Evolutionary conservation across 1,140 invertebrate genomes (phyloP).

Genomic region (Dendroctonus valens): DNA sequence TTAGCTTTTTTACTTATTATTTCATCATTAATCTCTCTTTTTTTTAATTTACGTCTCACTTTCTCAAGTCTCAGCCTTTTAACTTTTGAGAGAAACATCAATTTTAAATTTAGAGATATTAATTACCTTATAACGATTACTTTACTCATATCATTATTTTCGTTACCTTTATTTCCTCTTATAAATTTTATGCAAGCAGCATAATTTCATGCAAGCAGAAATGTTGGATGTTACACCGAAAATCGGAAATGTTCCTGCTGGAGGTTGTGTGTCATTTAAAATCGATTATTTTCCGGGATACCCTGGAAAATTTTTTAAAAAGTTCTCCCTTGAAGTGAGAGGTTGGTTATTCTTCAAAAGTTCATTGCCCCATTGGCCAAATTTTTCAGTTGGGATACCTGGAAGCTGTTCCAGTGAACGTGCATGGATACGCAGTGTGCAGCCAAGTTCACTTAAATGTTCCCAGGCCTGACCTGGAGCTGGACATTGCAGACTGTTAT

Average conservation of each 20-base stretch:
- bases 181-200: too few species aligned
- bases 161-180: too few species aligned
- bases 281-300: constrained; percentile 43
- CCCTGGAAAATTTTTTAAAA: constrained; percentile 41
- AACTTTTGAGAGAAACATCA: too few species aligned
- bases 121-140: too few species aligned
- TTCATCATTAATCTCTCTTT: too few species aligned
- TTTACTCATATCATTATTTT: too few species aligned
- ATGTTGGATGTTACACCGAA: constrained; percentile 42
- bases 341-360: not conserved
- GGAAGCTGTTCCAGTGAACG: constrained; percentile 42
- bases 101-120: too few species aligned
- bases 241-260: constrained; percentile 39
- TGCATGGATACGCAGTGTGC: constrained; percentile 48
- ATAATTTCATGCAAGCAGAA: constrained; percentile 18
- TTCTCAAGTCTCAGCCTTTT: too few species aligned
- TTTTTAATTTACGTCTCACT: too few species aligned
- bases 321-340: constrained; percentile 38
- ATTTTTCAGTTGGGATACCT: constrained; percentile 45
- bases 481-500: constrained; percentile 40
- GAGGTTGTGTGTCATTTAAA: constrained; percentile 37
- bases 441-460: constrained; percentile 49
- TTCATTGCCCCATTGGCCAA: not conserved
- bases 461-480: constrained; percentile 38
- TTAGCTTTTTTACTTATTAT: too few species aligned